These are phyloP conservation scores for Andrena dorsata DNA, from an alignment of 2,888 invertebrate genomes.

Conservation along the genomic window DNA sequence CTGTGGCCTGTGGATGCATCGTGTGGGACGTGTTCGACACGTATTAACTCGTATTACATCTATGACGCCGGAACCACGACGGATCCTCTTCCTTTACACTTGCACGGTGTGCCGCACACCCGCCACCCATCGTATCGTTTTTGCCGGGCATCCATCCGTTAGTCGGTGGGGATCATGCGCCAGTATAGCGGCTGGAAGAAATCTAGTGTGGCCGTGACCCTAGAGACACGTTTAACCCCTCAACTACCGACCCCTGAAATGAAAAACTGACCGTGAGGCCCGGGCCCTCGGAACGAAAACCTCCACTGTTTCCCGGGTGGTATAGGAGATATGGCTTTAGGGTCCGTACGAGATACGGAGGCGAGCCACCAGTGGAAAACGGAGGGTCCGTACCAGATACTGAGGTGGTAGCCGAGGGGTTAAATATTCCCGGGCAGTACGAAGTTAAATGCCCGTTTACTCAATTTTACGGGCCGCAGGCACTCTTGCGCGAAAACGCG, in stretches of 20 bases:
- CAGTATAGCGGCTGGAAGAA: background rate
- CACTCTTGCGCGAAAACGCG: background rate
- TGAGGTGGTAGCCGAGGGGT: too few relatives aligned
- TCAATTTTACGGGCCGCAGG: background rate
- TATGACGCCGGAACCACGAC: slow-evolving; percentile 34
- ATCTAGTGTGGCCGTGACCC: background rate
- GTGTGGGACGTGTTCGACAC: slow-evolving; percentile 66
- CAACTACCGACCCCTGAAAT: too few relatives aligned
- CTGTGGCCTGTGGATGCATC: slow-evolving; percentile 43
- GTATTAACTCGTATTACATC: slow-evolving; percentile 69
- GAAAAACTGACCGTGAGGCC: too few relatives aligned
- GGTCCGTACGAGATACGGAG: too few relatives aligned
- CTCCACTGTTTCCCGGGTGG: too few relatives aligned
- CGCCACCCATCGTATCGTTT: background rate
- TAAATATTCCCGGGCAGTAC: background rate
- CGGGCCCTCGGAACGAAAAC: too few relatives aligned
- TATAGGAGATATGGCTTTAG: too few relatives aligned
- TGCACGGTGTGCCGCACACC: background rate
- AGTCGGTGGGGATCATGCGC: background rate
- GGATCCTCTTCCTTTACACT: background rate
- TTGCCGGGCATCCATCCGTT: background rate
- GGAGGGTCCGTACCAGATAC: too few relatives aligned
- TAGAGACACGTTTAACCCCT: too few relatives aligned
- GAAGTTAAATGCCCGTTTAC: background rate
- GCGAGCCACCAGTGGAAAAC: too few relatives aligned